Conservation (phyloP, 2,113 vertebrate species). For the Chloropsis hardwickii region DNA sequence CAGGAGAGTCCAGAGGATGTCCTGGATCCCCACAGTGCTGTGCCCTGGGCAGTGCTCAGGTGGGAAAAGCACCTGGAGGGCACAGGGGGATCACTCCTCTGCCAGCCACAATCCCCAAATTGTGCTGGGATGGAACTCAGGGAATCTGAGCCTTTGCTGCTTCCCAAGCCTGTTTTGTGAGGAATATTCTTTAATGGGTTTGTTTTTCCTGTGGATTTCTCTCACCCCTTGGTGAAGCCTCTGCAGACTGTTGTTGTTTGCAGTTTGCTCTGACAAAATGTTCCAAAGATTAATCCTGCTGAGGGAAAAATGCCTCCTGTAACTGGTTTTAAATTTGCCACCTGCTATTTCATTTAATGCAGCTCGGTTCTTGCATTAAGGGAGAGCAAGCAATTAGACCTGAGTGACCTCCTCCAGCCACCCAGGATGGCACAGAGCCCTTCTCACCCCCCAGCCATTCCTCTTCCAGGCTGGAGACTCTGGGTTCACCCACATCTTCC, state of each 20-base stretch:
- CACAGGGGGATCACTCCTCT: neutral
- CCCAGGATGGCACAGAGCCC: neutral
- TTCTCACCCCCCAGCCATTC: neutral
- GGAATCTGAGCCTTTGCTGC: accelerated
- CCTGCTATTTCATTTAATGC: neutral
- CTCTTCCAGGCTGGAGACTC: neutral
- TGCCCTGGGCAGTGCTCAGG: neutral
- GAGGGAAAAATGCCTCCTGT: neutral
- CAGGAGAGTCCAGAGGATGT: too few species aligned
- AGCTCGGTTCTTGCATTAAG: neutral
- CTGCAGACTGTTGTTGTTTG: neutral
- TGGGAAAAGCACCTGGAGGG: accelerated
- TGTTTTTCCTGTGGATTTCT: neutral
- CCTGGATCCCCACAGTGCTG: too few species aligned
- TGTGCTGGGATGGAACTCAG: too few species aligned
- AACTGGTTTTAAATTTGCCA: neutral
- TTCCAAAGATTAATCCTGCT: neutral
- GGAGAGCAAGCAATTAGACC: neutral
- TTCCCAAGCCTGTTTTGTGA: neutral
- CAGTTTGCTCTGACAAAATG: neutral
- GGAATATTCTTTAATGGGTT: neutral
- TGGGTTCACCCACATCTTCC: neutral
- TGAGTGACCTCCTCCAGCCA: neutral
- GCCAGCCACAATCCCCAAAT: accelerated
- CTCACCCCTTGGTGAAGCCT: accelerated